These are phyloP conservation scores for Nicator chloris DNA, from an alignment of 2,113 vertebrate species.

Conservation along the genomic window DNA sequence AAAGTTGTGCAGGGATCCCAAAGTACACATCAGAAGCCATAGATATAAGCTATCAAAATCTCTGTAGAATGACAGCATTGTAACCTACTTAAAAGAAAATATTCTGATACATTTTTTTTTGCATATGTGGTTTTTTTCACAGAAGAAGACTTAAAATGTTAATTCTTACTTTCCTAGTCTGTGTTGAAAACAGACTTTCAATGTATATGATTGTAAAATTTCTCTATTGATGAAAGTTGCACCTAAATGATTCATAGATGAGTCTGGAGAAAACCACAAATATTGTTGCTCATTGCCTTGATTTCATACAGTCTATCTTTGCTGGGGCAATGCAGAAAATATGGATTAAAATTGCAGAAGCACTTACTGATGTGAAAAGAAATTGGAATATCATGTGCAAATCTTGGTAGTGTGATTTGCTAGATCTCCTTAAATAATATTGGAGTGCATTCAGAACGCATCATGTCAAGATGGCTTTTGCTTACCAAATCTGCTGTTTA, in stretches of 20 bases:
- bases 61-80: neutral
- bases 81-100: conserved; percentile 17
- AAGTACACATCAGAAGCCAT: neutral
- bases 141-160: neutral
- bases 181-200: neutral
- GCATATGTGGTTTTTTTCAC: neutral
- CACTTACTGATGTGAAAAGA: neutral
- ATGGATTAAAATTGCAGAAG: neutral
- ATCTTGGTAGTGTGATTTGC: neutral
- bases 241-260: neutral
- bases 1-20: neutral
- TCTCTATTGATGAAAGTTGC: neutral
- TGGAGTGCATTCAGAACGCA: neutral
- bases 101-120: neutral
- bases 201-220: neutral
- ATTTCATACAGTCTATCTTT: neutral
- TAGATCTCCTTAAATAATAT: neutral
- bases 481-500: neutral
- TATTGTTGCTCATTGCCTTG: neutral
- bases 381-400: neutral
- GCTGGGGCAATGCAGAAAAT: neutral
- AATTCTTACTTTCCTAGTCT: neutral
- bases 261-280: neutral
- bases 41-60: neutral
- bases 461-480: neutral